Evolutionary conservation across 2,113 vertebrate species (phyloP).

Genomic region (Calcarius ornatus): DNA sequence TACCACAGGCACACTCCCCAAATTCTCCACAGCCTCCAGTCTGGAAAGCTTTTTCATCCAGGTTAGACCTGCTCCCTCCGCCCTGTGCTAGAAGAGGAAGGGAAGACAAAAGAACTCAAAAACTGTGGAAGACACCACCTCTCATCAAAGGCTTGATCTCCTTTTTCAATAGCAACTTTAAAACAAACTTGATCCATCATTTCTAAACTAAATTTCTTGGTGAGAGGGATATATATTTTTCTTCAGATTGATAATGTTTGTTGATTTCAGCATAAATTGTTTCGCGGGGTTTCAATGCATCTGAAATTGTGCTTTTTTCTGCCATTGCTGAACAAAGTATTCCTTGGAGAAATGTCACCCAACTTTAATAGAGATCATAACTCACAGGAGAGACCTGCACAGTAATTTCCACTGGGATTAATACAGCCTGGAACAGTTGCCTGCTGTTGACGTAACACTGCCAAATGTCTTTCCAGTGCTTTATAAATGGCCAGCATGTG

Average conservation of each 20-base stretch:
- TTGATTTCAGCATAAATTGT: neutral
- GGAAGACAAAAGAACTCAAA: neutral
- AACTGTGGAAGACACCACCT: neutral
- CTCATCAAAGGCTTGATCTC: neutral
- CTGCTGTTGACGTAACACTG: neutral
- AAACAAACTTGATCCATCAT: neutral
- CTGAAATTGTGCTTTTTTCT: neutral
- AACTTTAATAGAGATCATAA: constrained; percentile 21
- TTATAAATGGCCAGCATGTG: neutral
- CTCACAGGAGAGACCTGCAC: neutral
- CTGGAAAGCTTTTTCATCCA: neutral
- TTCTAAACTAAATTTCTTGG: neutral
- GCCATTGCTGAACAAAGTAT: neutral
- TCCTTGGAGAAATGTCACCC: constrained; percentile 37
- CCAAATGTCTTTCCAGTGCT: neutral
- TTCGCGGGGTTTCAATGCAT: neutral
- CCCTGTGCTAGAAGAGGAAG: neutral
- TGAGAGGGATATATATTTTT: neutral
- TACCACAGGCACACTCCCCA: neutral
- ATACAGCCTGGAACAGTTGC: neutral
- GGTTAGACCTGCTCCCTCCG: neutral
- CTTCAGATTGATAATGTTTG: neutral
- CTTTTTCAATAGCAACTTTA: neutral
- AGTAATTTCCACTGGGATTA: constrained; percentile 47
- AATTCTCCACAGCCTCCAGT: neutral